Evolutionary conservation across 2,113 vertebrate species (phyloP).

Genomic region (Tylochromis polylepis): DNA sequence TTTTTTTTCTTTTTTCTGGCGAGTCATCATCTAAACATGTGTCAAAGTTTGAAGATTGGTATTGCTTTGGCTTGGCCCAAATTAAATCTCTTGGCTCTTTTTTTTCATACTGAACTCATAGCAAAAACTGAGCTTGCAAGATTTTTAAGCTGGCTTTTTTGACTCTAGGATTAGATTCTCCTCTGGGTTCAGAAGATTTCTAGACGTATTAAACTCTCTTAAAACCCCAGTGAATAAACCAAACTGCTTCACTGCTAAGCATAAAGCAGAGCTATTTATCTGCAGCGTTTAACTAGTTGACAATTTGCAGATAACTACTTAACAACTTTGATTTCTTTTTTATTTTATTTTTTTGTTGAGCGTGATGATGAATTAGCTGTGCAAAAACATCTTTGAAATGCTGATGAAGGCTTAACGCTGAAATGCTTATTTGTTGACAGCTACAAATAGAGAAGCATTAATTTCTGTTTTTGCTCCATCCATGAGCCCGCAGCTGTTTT

Average conservation of each 20-base stretch:
- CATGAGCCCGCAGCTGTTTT: background rate
- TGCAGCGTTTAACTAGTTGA: slow-evolving; percentile 21
- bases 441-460: background rate
- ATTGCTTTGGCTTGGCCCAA: background rate
- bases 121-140: slow-evolving; percentile 8
- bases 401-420: background rate
- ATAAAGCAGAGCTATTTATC: slow-evolving; percentile 4
- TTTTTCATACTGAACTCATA: background rate
- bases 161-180: background rate
- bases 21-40: slow-evolving; percentile 6
- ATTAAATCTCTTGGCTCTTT: background rate
- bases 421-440: background rate
- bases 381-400: slow-evolving; percentile 14
- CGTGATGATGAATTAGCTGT: background rate
- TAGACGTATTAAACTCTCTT: slow-evolving; percentile 2
- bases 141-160: slow-evolving; percentile 14
- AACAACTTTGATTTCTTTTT: background rate
- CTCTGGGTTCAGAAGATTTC: slow-evolving; percentile 5
- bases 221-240: slow-evolving; percentile 22
- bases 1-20: background rate
- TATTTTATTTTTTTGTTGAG: background rate
- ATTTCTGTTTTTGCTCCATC: background rate
- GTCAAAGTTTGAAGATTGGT: background rate
- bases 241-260: slow-evolving; percentile 4
- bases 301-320: background rate